phyloP scores from a whole-genome alignment of 1,140 invertebrate genomes.

The Aphelinus certus region DNA sequence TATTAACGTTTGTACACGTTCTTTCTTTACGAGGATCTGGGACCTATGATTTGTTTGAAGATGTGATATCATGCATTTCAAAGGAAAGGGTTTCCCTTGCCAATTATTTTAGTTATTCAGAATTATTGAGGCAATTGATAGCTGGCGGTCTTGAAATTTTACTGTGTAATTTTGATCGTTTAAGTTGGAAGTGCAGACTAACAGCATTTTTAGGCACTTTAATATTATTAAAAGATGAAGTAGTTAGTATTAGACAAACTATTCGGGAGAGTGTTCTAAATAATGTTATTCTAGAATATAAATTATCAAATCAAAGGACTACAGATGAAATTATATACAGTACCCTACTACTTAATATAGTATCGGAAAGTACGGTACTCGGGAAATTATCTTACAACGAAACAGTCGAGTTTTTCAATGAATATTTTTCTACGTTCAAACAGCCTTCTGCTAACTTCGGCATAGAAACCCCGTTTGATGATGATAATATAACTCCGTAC shows the following conservation, averaged over 20 bases:
- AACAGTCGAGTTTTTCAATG: conserved; percentile 29
- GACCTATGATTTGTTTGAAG: conserved; percentile 20
- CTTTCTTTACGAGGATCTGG: background rate
- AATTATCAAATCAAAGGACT: background rate
- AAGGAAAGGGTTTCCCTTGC: conserved; percentile 11
- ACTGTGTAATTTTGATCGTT: conserved; percentile 27
- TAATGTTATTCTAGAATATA: conserved; percentile 16
- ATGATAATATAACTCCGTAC: conserved; percentile 44
- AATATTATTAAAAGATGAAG: conserved; percentile 47
- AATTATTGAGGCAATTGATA: conserved; percentile 7
- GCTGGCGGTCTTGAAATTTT: conserved; percentile 34
- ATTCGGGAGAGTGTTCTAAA: conserved; percentile 14
- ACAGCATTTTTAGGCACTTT: conserved; percentile 41
- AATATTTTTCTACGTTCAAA: conserved; percentile 11
- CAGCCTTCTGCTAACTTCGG: background rate
- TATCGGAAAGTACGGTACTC: conserved; percentile 6
- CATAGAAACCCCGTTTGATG: conserved; percentile 51
- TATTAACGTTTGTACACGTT: conserved; percentile 12
- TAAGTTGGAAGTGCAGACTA: conserved; percentile 28
- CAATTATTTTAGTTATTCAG: conserved; percentile 25
- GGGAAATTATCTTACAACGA: background rate
- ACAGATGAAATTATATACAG: conserved; percentile 5
- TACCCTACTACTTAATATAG: conserved; percentile 11
- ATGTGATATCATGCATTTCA: conserved; percentile 1
- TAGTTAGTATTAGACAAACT: conserved; percentile 38